Evolutionary conservation across 2,888 invertebrate genomes (phyloP).

Genomic region (Lutraria lutraria): DNA sequence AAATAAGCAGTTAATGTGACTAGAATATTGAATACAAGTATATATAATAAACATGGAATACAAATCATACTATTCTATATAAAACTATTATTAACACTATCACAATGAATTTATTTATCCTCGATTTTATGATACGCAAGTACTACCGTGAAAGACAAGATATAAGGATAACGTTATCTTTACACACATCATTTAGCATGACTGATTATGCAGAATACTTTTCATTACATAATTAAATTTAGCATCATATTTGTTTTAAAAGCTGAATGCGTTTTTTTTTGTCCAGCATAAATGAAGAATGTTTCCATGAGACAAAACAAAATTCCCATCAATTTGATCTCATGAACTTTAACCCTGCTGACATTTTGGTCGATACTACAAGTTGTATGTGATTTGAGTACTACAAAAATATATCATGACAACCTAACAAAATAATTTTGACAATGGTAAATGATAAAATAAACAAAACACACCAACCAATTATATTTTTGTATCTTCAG

Average conservation of each 20-base stretch:
- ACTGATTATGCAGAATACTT: not conserved
- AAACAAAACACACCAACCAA: no score
- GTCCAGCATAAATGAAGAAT: not conserved
- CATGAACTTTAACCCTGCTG: not conserved
- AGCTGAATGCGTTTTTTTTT: not conserved
- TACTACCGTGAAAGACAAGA: not conserved
- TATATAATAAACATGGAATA: slow-evolving; percentile 4
- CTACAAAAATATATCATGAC: no score
- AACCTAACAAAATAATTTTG: no score
- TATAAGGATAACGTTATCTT: not conserved
- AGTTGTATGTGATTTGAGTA: no score
- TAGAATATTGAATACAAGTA: not conserved
- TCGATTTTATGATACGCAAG: not conserved
- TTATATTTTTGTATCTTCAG: no score
- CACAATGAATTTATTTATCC: not conserved
- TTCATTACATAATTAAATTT: no score
- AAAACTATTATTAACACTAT: not conserved
- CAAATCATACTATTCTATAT: not conserved
- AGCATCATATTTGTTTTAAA: no score
- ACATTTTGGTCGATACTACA: not conserved
- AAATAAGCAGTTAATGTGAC: not conserved
- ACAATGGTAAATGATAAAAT: no score
- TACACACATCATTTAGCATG: not conserved
- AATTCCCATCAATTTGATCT: not conserved
- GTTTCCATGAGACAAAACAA: not conserved